Conservation (phyloP, 1,140 invertebrate genomes). For the Pogonognathellus flavescens region DNA sequence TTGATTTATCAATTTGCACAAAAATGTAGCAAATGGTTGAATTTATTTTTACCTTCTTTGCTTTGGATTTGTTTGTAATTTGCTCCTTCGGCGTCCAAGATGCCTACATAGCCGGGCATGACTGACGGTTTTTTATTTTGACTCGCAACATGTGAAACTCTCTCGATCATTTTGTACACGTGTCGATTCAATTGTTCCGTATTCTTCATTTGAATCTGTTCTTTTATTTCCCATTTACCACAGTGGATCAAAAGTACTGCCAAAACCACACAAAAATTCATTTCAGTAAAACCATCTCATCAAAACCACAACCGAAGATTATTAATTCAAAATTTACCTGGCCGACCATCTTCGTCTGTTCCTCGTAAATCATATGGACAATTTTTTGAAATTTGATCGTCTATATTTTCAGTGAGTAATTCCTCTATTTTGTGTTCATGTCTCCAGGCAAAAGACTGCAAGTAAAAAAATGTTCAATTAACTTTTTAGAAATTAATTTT, state of each 20-base stretch:
- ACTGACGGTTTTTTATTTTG: background rate
- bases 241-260: slow-evolving; percentile 32
- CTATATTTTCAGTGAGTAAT: background rate
- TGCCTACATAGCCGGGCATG: slow-evolving; percentile 20
- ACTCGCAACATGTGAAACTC: slow-evolving; percentile 4
- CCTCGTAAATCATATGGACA: slow-evolving; percentile 2
- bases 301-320: background rate
- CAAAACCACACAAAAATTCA: background rate
- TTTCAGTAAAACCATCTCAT: background rate
- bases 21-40: background rate
- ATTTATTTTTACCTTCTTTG: slow-evolving; percentile 27
- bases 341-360: slow-evolving; percentile 22
- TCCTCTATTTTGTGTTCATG: slow-evolving; percentile 4
- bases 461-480: background rate
- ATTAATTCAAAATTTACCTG: background rate
- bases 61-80: slow-evolving; percentile 46
- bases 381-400: background rate
- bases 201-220: slow-evolving; percentile 1
- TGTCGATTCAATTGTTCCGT: slow-evolving; percentile 8
- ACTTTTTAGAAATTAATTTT: too few relatives aligned
- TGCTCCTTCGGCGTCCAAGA: slow-evolving; percentile 16
- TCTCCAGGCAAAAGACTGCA: slow-evolving; percentile 14
- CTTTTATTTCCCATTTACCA: slow-evolving; percentile 24
- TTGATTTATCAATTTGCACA: too few relatives aligned
- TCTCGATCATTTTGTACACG: slow-evolving; percentile 26